Conservation (phyloP, 37 sponge, comb jelly and placozoan genomes). For the Crambe crambe region DNA sequence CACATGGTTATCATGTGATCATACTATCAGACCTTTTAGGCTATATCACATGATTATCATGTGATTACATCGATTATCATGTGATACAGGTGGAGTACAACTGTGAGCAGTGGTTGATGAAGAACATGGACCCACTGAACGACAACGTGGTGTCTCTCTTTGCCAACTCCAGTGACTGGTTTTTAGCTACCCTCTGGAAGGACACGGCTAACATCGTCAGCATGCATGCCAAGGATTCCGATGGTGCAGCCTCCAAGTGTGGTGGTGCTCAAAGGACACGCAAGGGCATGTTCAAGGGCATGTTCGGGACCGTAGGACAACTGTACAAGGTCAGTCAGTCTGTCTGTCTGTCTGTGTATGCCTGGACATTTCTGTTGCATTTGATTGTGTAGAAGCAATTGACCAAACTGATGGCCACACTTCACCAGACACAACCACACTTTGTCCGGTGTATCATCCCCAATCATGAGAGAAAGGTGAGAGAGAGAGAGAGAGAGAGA, state of each 20-base stretch:
- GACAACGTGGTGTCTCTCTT: slow-evolving; percentile 92
- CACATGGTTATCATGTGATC: no score
- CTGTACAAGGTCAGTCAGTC: slow-evolving; percentile 85
- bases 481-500: neutral
- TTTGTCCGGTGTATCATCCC: slow-evolving; percentile 99
- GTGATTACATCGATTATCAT: neutral
- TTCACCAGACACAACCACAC: slow-evolving; percentile 91
- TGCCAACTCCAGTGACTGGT: slow-evolving; percentile 80
- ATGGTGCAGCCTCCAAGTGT: slow-evolving; percentile 13
- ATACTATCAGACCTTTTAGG: neutral
- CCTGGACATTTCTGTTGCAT: neutral
- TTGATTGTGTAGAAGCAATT: slow-evolving; percentile 81
- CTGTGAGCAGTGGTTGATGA: slow-evolving; percentile 93
- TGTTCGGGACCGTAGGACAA: slow-evolving; percentile 99
- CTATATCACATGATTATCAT: neutral
- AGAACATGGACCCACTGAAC: slow-evolving; percentile 99
- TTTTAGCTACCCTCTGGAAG: slow-evolving; percentile 92
- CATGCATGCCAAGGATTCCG: slow-evolving; percentile 56
- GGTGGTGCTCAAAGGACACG: slow-evolving; percentile 56
- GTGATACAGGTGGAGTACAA: slow-evolving; percentile 86
- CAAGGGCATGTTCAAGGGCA: slow-evolving; percentile 68
- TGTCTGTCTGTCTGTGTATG: neutral
- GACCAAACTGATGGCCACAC: slow-evolving; percentile 82
- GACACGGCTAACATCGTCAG: slow-evolving; percentile 91
- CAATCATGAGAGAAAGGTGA: slow-evolving; percentile 94